A percentile compares a stretch with the other conserved stretches of the same genome.
Evolutionary conservation across 2,113 vertebrate species (phyloP).

Genomic region (Cyprinodon variegatus): DNA sequence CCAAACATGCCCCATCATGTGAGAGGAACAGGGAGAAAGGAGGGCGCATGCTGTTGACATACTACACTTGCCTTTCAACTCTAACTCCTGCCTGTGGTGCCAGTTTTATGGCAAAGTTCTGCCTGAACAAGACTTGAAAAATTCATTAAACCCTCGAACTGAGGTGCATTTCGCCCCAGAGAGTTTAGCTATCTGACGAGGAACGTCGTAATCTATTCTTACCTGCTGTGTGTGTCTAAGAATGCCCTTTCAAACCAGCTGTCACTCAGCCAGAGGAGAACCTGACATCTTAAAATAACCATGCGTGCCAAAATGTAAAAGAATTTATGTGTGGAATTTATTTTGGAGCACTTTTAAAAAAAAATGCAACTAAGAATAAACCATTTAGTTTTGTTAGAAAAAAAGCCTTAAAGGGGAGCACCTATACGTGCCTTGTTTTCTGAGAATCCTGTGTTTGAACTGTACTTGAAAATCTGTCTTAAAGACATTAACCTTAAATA

Average conservation of each 20-base stretch:
- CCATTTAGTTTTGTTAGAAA: slow-evolving; percentile 31
- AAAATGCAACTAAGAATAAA: slow-evolving; percentile 21
- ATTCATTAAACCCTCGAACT: slow-evolving; percentile 40
- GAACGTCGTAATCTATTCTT: slow-evolving; percentile 48
- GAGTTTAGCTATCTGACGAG: slow-evolving; percentile 24
- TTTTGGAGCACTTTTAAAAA: slow-evolving; percentile 23
- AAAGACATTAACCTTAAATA: slow-evolving; percentile 10
- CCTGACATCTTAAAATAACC: slow-evolving; percentile 15
- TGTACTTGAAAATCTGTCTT: slow-evolving; percentile 59
- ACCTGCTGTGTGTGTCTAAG: slow-evolving; percentile 33
- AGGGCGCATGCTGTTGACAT: slow-evolving; percentile 17
- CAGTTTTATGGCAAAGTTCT: slow-evolving; percentile 33
- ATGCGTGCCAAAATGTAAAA: slow-evolving; percentile 48
- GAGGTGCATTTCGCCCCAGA: slow-evolving; percentile 43
- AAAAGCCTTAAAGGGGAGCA: slow-evolving; percentile 43
- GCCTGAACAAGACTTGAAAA: slow-evolving; percentile 63
- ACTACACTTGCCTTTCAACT: slow-evolving; percentile 35
- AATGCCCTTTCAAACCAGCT: slow-evolving; percentile 14
- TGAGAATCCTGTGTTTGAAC: slow-evolving; percentile 42
- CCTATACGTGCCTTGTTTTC: slow-evolving; percentile 44
- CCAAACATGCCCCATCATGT: slow-evolving; percentile 50
- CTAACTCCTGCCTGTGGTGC: slow-evolving; percentile 26
- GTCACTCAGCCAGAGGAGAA: slow-evolving; percentile 46
- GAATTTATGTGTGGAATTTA: slow-evolving; percentile 34
- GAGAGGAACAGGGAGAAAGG: slow-evolving; percentile 10